Percentiles rank a stretch among this genome's conserved stretches.
phyloP scores from a whole-genome alignment of 2,888 invertebrate species.

The Cyclophora albipunctata region DNA sequence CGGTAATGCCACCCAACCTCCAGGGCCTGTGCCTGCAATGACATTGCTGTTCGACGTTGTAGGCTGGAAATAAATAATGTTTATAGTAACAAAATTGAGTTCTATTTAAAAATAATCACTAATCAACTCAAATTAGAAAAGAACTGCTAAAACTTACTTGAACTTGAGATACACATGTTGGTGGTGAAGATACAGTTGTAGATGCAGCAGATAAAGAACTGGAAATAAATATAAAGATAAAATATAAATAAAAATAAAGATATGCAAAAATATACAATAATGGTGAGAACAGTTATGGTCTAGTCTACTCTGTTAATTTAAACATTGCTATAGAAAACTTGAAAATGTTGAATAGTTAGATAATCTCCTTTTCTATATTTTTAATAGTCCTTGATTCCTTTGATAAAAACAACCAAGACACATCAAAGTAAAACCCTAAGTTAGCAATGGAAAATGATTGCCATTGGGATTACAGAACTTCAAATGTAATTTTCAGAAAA shows the following conservation, averaged over 20 bases:
- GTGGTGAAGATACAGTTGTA: constrained; percentile 60
- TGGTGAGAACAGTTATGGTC: too few species aligned
- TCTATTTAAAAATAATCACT: neutral
- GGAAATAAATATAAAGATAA: constrained; percentile 29
- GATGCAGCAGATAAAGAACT: constrained; percentile 62
- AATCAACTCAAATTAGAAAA: neutral
- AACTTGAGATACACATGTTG: constrained; percentile 69
- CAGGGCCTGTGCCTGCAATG: constrained; percentile 69
- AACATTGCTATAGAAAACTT: too few species aligned
- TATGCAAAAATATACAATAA: neutral
- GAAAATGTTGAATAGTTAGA: too few species aligned
- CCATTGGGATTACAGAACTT: too few species aligned
- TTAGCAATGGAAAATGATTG: too few species aligned
- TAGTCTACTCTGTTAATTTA: too few species aligned
- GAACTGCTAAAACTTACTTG: constrained; percentile 43
- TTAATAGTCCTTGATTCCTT: too few species aligned
- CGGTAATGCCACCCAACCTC: constrained; percentile 72
- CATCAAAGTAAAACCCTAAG: too few species aligned
- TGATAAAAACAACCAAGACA: too few species aligned
- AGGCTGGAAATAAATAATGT: constrained; percentile 39
- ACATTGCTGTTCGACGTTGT: constrained; percentile 78
- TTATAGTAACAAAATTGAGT: constrained; percentile 1
- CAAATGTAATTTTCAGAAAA: too few species aligned
- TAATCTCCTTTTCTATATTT: too few species aligned
- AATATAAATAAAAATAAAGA: too few species aligned